Conservation (phyloP, 2,888 invertebrate species). For the Tetragonisca angustula region DNA sequence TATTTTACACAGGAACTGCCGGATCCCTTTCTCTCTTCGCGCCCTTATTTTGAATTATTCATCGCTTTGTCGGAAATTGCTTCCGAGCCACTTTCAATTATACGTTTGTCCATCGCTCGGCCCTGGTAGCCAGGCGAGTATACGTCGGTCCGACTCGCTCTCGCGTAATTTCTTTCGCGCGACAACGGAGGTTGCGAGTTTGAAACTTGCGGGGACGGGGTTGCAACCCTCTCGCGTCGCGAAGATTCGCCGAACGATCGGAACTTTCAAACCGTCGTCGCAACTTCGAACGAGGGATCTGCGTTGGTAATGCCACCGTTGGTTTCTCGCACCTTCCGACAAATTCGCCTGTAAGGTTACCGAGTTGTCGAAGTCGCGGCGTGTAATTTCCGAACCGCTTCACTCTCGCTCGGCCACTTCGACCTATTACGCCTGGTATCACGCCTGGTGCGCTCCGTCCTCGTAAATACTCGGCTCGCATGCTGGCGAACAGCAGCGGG, state of each 20-base stretch:
- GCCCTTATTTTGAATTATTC: constrained; percentile 51
- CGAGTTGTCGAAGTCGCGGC: constrained; percentile 15
- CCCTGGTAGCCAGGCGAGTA: neutral
- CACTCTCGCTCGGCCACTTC: neutral
- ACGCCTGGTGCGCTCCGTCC: neutral
- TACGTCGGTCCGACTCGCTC: neutral
- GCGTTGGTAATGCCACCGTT: constrained; percentile 32
- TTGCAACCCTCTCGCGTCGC: neutral
- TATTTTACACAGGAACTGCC: constrained; percentile 32
- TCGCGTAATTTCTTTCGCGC: neutral
- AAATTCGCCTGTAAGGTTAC: constrained; percentile 23
- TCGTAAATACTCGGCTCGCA: neutral
- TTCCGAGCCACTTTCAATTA: constrained; percentile 37
- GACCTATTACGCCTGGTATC: neutral
- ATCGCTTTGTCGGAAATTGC: constrained; percentile 36
- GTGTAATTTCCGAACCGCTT: neutral
- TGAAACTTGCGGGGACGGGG: neutral
- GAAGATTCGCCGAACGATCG: constrained; percentile 28
- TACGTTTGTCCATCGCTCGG: constrained; percentile 21
- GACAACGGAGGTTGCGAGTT: neutral
- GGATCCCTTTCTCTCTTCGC: constrained; percentile 19
- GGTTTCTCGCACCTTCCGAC: neutral
- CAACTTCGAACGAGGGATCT: constrained; percentile 31
- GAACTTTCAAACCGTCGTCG: neutral
- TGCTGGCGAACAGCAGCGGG: neutral